Percentiles rank a stretch among this genome's conserved stretches.
phyloP scores from a whole-genome alignment of 1,140 invertebrate species.

The Temnothorax longispinosus region DNA sequence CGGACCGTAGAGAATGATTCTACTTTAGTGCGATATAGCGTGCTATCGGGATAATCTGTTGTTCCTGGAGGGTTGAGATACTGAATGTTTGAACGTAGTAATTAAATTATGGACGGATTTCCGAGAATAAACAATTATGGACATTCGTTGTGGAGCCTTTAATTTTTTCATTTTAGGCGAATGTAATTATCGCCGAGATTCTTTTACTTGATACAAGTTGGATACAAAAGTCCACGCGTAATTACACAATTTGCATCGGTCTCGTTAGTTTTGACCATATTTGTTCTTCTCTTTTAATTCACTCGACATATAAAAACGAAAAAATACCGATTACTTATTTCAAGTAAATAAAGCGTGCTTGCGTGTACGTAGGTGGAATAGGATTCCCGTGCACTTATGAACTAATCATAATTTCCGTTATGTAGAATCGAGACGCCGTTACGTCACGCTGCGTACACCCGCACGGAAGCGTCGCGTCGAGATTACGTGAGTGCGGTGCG shows the following conservation, averaged over 20 bases:
- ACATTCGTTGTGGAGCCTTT: background rate
- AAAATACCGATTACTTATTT: background rate
- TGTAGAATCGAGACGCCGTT: background rate
- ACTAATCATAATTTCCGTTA: constrained; percentile 15
- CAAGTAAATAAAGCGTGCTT: background rate
- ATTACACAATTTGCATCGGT: constrained; percentile 49
- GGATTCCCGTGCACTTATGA: background rate
- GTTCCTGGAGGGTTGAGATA: background rate
- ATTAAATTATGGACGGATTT: background rate
- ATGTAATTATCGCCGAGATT: background rate
- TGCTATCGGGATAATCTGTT: background rate
- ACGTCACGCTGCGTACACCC: constrained; percentile 23
- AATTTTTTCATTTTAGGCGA: background rate
- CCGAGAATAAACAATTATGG: constrained; percentile 6
- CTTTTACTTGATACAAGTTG: background rate
- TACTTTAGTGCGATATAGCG: background rate
- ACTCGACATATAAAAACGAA: background rate
- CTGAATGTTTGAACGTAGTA: background rate
- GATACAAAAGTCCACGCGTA: constrained; percentile 40
- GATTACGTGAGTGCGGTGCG: background rate
- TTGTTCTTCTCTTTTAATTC: background rate
- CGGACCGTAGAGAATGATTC: background rate
- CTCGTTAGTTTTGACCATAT: background rate
- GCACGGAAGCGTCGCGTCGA: constrained; percentile 5
- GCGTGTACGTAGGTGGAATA: background rate